Base-by-base conservation (phyloP, 2,888 invertebrate species). In the Mesodorylaimus sp. region DNA sequence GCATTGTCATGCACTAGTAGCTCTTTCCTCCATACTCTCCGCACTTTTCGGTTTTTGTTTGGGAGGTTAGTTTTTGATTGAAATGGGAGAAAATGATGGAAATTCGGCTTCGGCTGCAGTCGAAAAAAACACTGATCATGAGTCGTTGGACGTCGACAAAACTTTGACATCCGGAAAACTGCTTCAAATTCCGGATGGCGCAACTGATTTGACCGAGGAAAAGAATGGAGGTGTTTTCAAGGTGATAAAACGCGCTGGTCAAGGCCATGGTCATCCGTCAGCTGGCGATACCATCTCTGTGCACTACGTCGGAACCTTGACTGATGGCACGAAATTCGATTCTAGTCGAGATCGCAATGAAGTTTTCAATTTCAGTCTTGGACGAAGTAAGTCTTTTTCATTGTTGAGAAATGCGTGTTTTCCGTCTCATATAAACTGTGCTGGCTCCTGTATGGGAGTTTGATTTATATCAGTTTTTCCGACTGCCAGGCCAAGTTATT, bases 311-410 rank as follows among this genome's bases (percentile, higher is more conserved):
- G 93, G 93, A 28, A 83, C 81, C 1, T 73, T 93, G 28, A 57
- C 59, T 28, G 82, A 88, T 70, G 93, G 93, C 37, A 79, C 81
- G 2, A 78, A 82, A 63, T 93, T 95, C 66, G 95, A 95, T 70
- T 86, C 88, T 1, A 89, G 87, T 66, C 75, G 78, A 57, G 81
- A 83, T 58, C 76, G 86, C 52, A 77, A 78, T 54, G 77, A 81
- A 53, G 80, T 83, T 1, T 95, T 97, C 64, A 76, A 79, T 60
- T 95, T 95, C 66, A 75, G 76, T 56, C 72, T 95, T 44, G 88
- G 87, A 53, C 79, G 80, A 77, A 83, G 87, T 81, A 70, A 61
- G 60, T 39, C 41, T 13, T 39, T 39, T 39, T 39, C 41, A 39
- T 7, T 21, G n/a, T 16, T 16, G 27, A 7, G 27, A 43, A 26